Base-by-base conservation (phyloP, 2,888 invertebrate species). In the Elegia similella region DNA sequence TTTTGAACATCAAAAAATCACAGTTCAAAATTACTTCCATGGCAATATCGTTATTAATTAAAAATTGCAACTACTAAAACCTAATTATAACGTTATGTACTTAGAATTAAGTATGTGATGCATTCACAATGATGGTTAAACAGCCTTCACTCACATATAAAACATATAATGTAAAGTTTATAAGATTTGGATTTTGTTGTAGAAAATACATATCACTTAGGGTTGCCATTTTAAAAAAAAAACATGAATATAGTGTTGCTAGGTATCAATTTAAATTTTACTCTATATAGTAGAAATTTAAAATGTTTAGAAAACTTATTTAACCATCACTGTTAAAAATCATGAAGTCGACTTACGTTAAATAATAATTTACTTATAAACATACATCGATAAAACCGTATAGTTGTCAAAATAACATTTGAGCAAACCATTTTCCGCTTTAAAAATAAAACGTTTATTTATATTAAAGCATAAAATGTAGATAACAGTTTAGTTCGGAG, bases 21-120 rank as follows among this genome's bases (percentile, higher is more conserved):
- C 90, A 90, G 90, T 88, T 86, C 76, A 86, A 86, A 86, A 87
- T 86, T 86, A 85, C 84, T 60, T 81, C 79, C 78, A 90, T 91
- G 90, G 90, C 90, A 89, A 84, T 80, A 67, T 69, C 67, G 70
- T 74, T 72, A 63, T 69, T 69, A 72, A 75, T 71, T 16, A 50
- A 75, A 69, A 75, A 78, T 79, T 76, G 72, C 68, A 72, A 74
- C 67, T 83, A 75, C 67, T 62, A 59, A 59, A 53, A 52, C 53
- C 57, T 61, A 65, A 69, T 73, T 70, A 65, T 78, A 75, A 68
- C 69, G 65, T 80, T 74, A 84, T 75, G 73, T 83, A 81, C 78
- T 78, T 81, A 82, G 56, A 62, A 66, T 80, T 84, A 84, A 80
- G 80, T 83, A 75, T 77, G 79, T 80, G 76, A 78, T 77, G 72